A percentile compares a stretch with the other conserved stretches of the same genome.
These are phyloP conservation scores for Galbula dea DNA, from an alignment of 2,113 vertebrate genomes.

Conservation along the genomic window DNA sequence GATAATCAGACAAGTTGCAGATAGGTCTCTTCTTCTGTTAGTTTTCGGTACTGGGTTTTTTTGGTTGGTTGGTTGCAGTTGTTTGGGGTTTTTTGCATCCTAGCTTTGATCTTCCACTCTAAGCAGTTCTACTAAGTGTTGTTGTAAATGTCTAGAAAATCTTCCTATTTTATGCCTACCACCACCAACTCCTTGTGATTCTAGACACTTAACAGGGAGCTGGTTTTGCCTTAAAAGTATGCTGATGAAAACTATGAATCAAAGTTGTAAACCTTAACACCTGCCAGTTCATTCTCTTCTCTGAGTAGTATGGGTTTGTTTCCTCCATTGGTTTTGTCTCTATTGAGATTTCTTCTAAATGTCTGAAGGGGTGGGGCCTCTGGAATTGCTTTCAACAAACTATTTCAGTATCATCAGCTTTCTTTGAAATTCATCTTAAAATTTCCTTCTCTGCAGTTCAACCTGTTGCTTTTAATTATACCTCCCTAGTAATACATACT, in stretches of 20 bases:
- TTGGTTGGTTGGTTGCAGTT: background rate
- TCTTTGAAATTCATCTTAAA: background rate
- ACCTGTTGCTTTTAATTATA: constrained; percentile 24
- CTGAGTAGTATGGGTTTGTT: background rate
- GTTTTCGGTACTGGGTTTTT: too few species aligned
- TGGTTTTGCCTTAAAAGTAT: background rate
- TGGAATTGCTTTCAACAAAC: background rate
- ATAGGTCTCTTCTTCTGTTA: background rate
- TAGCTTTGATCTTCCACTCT: background rate
- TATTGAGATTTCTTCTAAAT: background rate
- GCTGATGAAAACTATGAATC: background rate
- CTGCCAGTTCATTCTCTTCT: background rate
- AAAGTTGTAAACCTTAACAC: background rate
- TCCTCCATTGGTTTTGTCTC: background rate
- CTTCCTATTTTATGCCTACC: background rate
- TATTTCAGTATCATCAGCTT: background rate
- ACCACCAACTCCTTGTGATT: background rate
- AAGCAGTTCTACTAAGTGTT: background rate
- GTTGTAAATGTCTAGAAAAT: background rate
- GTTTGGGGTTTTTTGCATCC: rapidly evolving
- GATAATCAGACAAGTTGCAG: background rate
- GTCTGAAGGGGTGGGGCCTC: background rate
- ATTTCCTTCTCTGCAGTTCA: background rate
- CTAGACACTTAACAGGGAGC: background rate
- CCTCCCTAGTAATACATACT: background rate